These are phyloP conservation scores for Sialia sialis DNA, from an alignment of 2,113 vertebrate species.

Conservation along the genomic window DNA sequence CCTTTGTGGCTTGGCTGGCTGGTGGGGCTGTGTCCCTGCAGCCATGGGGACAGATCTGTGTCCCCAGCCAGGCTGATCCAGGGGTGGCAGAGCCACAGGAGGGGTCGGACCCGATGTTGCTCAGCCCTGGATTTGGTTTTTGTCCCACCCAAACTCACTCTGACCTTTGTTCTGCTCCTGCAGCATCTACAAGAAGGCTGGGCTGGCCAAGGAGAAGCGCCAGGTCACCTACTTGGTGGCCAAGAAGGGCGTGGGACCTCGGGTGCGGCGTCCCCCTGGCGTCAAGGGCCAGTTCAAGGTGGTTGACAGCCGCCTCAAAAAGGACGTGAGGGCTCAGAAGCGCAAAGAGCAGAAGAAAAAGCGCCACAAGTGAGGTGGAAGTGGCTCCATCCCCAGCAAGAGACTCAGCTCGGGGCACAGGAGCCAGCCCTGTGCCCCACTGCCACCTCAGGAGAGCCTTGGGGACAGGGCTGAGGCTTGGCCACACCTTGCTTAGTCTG, in stretches of 20 bases:
- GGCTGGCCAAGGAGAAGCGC: slow-evolving; percentile 89
- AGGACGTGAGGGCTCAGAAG: slow-evolving; percentile 84
- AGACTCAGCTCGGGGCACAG: rapidly evolving
- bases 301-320: slow-evolving; percentile 93
- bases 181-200: slow-evolving; percentile 97
- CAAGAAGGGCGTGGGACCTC: slow-evolving; percentile 87
- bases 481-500: rapidly evolving
- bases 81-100: rapidly evolving
- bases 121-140: background rate
- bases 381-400: rapidly evolving
- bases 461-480: background rate
- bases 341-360: slow-evolving; percentile 79
- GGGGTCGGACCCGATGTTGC: rapidly evolving
- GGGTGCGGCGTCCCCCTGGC: slow-evolving; percentile 83
- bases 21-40: background rate
- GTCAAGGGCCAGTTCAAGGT: slow-evolving; percentile 92
- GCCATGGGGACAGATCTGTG: background rate
- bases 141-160: background rate
- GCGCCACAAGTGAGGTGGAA: slow-evolving; percentile 46
- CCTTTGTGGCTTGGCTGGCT: background rate
- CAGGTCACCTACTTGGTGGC: slow-evolving; percentile 90
- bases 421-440: background rate
- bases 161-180: background rate
- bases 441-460: rapidly evolving
- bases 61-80: rapidly evolving